Percentiles rank a stretch among this genome's conserved stretches.
Evolutionary conservation across 2,888 invertebrate species (phyloP).

Genomic region (Ganaspis brasiliensis): DNA sequence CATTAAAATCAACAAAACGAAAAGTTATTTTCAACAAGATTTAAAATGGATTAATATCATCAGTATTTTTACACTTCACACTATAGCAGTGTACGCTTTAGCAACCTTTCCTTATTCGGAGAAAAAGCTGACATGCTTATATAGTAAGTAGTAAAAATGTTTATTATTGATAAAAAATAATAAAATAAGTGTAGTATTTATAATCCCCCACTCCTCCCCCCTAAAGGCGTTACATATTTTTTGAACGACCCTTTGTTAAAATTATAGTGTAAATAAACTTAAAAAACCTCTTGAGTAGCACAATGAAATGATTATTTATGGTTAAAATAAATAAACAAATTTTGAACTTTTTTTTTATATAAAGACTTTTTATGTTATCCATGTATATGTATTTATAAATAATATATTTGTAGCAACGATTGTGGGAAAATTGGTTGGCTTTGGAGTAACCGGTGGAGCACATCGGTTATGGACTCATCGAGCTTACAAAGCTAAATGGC

Average conservation of each 20-base stretch:
- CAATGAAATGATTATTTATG: too few relatives aligned
- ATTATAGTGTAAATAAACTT: too few relatives aligned
- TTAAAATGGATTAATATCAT: constrained; percentile 31
- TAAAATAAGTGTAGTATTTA: too few relatives aligned
- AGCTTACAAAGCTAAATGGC: constrained; percentile 30
- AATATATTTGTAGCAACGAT: background rate
- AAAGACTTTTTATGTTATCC: background rate
- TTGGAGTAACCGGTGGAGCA: constrained; percentile 39
- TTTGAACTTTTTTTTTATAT: background rate
- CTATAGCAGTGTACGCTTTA: background rate
- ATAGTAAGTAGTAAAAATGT: background rate
- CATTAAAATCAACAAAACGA: background rate
- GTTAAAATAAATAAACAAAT: background rate
- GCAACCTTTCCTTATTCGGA: background rate
- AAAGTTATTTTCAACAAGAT: constrained; percentile 5
- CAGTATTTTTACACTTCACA: background rate
- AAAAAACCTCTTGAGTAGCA: too few relatives aligned
- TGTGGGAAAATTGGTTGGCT: background rate
- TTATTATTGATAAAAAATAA: background rate
- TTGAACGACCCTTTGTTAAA: too few relatives aligned
- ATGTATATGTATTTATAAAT: background rate
- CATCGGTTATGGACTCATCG: constrained; percentile 25
- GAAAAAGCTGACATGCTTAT: background rate
- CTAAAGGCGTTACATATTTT: background rate
- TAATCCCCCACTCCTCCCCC: too few relatives aligned